phyloP scores from a whole-genome alignment of 2,113 vertebrate genomes.

The Hyla sarda region DNA sequence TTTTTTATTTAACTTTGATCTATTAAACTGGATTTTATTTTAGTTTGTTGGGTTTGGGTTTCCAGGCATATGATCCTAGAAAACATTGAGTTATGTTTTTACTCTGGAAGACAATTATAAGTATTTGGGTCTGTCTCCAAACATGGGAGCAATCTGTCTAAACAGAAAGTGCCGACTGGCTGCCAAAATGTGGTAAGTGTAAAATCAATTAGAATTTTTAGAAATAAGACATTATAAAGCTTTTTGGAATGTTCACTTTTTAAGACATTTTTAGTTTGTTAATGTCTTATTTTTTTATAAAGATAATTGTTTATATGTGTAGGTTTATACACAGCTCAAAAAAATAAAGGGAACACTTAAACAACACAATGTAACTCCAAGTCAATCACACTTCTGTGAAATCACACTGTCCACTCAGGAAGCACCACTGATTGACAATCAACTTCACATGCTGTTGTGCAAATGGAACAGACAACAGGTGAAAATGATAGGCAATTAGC shows the following conservation, averaged over 20 bases:
- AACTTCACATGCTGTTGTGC: too few species aligned
- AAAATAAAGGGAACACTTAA: too few species aligned
- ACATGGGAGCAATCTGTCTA: background rate
- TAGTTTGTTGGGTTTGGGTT: background rate
- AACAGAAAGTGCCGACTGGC: background rate
- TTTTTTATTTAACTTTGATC: background rate
- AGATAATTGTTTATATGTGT: too few species aligned
- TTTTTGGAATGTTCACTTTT: background rate
- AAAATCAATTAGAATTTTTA: background rate
- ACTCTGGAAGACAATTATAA: conserved; percentile 23
- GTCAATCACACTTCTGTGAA: too few species aligned
- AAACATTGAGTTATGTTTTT: conserved; percentile 12
- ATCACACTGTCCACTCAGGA: too few species aligned
- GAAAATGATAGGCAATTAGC: too few species aligned
- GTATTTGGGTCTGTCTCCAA: conserved; percentile 11
- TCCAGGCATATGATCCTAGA: conserved; percentile 25
- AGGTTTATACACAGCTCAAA: too few species aligned
- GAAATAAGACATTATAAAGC: background rate
- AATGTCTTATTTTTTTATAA: background rate
- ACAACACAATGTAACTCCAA: too few species aligned
- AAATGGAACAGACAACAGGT: too few species aligned
- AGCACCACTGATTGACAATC: too few species aligned
- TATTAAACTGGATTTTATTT: background rate
- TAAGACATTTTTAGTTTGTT: background rate
- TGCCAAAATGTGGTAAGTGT: background rate